Evolutionary conservation across 1,140 invertebrate species (phyloP).

Genomic region (Campodea augens): DNA sequence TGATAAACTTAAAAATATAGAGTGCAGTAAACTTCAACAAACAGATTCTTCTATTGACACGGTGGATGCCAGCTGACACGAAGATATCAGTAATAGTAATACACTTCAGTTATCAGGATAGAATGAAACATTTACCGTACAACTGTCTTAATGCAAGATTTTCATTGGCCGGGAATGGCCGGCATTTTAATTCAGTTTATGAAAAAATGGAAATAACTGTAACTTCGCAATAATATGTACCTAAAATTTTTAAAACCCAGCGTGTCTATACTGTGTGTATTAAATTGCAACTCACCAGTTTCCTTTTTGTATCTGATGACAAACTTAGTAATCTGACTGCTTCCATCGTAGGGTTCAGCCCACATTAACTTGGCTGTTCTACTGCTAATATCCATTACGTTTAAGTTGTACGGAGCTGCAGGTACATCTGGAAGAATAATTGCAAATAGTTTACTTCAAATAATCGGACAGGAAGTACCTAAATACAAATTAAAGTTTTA

Average conservation of each 20-base stretch:
- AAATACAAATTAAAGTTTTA: too few species aligned
- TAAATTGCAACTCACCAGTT: conserved; percentile 12
- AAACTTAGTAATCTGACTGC: conserved; percentile 20
- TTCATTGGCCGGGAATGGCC: not conserved
- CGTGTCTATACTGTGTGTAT: too few species aligned
- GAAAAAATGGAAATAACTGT: not conserved
- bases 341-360: conserved; percentile 23
- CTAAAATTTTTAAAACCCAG: not conserved
- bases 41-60: too few species aligned
- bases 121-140: too few species aligned
- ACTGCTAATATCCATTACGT: conserved; percentile 17
- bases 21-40: too few species aligned
- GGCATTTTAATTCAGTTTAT: not conserved
- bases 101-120: too few species aligned
- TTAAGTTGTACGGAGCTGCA: conserved; percentile 19
- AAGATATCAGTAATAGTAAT: too few species aligned
- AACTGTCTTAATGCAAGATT: not conserved
- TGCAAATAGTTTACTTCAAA: not conserved
- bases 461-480: too few species aligned
- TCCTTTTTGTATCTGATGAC: conserved; percentile 10
- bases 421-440: conserved; percentile 14
- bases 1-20: too few species aligned
- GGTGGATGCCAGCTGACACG: too few species aligned
- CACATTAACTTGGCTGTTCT: conserved; percentile 19
- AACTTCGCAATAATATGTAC: not conserved